Base-by-base conservation (phyloP, 1,140 invertebrate species). In the Pseudachorutes palmiensis region DNA sequence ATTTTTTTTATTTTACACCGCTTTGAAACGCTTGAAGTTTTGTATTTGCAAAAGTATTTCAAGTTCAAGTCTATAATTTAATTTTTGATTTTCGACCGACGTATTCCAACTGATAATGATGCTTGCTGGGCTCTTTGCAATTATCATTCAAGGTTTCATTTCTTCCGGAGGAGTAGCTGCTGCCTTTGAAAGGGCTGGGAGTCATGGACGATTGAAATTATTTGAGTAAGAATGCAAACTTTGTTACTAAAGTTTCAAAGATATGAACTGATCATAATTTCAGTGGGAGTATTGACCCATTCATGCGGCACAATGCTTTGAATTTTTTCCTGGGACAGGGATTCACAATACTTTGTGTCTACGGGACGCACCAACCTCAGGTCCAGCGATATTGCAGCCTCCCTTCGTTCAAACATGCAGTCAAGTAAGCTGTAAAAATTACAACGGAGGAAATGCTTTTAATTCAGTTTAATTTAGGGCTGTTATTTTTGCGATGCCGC, bases 331-430 rank as follows among this genome's bases (percentile, higher is more conserved):
- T 83, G 67, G 82, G 82, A 9, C 78, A 77, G 31, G 76, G 76
- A 58, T 82, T 83, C 71, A 80, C 78, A 1, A 81, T 81, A 77
- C 75, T 82, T 2, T 76, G 78, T 62, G 76, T 82, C n/a, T 83
- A 79, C 70, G 81, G 79, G 5, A 78, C 79, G 16, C 82, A 82
- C 71, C 82, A 83, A 72, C 78, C 82, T 0, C 80, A 81, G 74
- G 78, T 83, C 3, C 82, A 84, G 69, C 71, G 82, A 63, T 80
- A 80, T 41, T 72, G 70, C 66, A 74, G 74, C 45, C 65, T 75
- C 1, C 68, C 67, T 2, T 66, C 74, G 33, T 41, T 74, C 14
- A 51, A 24, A 62, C 62, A 65, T 36, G 68, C 65, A 3, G 62
- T 70, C 51, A 36, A 49, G 65, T 67, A 62, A 29, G 62, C 32